Base-by-base conservation (phyloP, 1,140 invertebrate species). In the Drosophila bocqueti region DNA sequence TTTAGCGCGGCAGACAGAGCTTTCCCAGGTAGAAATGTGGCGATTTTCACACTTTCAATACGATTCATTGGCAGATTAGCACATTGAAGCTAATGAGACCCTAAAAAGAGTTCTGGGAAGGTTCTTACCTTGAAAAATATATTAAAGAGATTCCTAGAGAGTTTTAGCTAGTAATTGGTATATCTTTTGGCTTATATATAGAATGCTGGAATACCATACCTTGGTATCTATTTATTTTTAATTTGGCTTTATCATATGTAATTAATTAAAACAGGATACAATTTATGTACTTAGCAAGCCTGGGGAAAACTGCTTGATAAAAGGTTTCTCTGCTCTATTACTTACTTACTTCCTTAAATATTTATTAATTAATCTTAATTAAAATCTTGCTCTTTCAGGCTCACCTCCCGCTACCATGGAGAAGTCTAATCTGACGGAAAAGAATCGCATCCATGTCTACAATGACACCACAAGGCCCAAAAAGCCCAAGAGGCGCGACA, bases 401-500 rank as follows among this genome's bases (percentile, higher is more conserved):
- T 15, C 38, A 15, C 18, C 10, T 18, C 26, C 11, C 47, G 8
- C 10, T 24, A 54, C 4, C 24, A 86, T 90, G 86, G 85, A 91
- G 0, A 91, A 86, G 26, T 79, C 83, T 0, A 87, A 67, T 16
- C 55, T 92, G 7, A 83, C 91, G 8, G 85, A 92, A n/a, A 82
- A 84, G 60, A 91, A 89, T 52, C 80, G 75, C 46, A 62, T 79
- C 11, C 42, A 60, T 24, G 91, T 92, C 38, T 92, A 92, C 59
- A 90, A 92, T 55, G 85, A 62, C 38, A 92, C 91, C 9, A 92
- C 91, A 21, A 81, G 71, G 42, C 86, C 81, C 36, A 92, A 91
- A 63, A 90, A 91, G 45, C 77, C 84, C 8, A 93, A 93, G 46
- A 76, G 86, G 21, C 76, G 90, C 4, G 87, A 93, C 60, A 93